These are phyloP conservation scores for Chaenodraco wilsoni DNA, from an alignment of 2,797 vertebrate species.

Conservation along the genomic window DNA sequence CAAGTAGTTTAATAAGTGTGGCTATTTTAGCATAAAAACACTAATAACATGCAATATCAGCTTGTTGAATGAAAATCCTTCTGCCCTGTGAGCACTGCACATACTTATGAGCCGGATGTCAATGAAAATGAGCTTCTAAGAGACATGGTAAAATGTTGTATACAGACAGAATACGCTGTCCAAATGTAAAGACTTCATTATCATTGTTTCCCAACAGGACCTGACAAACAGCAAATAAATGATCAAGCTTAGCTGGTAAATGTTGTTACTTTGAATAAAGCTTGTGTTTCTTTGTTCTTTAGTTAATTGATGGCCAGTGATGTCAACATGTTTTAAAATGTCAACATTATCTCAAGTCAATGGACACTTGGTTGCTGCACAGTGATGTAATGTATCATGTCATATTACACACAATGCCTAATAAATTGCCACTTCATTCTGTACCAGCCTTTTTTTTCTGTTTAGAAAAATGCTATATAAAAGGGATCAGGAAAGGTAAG, in stretches of 20 bases:
- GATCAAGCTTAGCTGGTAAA: conserved; percentile 10
- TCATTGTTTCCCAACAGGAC: neutral
- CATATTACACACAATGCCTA: conserved; percentile 59
- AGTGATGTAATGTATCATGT: conserved; percentile 57
- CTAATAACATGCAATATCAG: neutral
- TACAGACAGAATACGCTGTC: conserved; percentile 13
- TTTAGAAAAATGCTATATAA: neutral
- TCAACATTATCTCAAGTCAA: conserved; percentile 35
- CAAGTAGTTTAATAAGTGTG: neutral
- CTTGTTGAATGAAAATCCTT: neutral
- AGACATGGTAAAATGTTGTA: conserved; percentile 11
- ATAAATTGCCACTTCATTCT: conserved; percentile 59
- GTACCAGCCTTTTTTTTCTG: neutral
- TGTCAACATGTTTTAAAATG: conserved; percentile 49
- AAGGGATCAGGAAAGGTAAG: neutral
- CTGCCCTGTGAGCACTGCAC: conserved; percentile 11
- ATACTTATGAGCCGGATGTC: conserved; percentile 14
- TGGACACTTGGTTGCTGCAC: conserved; percentile 44
- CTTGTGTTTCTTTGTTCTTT: conserved; percentile 30
- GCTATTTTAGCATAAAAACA: neutral
- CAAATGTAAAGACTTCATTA: conserved; percentile 3
- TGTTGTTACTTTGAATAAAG: conserved; percentile 33
- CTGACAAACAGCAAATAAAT: conserved; percentile 1
- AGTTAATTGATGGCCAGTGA: conserved; percentile 34
- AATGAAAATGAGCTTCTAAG: conserved; percentile 22